Conservation (phyloP, 2,888 invertebrate species). For the Tigriopus californicus region DNA sequence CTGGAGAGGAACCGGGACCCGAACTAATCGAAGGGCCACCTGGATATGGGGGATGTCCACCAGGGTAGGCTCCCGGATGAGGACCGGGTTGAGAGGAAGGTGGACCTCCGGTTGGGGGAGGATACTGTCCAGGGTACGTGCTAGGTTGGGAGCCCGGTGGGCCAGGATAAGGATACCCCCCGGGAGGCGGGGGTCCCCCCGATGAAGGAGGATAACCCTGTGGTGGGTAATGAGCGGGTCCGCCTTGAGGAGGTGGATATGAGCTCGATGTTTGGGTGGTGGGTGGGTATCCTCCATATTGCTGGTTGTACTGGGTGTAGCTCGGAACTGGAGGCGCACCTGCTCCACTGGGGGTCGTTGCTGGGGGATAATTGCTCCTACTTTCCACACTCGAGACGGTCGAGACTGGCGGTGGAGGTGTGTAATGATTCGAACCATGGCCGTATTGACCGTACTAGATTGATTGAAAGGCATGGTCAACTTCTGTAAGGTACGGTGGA, state of each 20-base stretch:
- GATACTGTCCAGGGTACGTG: slow-evolving; percentile 26
- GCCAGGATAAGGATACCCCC: slow-evolving; percentile 16
- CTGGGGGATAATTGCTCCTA: too few relatives aligned
- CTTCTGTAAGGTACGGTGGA: too few relatives aligned
- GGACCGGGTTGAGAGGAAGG: slow-evolving; percentile 25
- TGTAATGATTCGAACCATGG: neutral
- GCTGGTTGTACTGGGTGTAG: too few relatives aligned
- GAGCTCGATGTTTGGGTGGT: neutral
- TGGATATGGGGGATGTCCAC: too few relatives aligned
- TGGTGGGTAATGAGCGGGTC: neutral
- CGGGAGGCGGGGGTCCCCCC: slow-evolving; percentile 12
- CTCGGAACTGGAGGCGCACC: too few relatives aligned
- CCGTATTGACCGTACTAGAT: neutral
- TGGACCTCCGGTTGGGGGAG: slow-evolving; percentile 39
- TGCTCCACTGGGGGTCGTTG: too few relatives aligned
- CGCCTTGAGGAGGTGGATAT: neutral
- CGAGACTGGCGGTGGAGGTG: neutral
- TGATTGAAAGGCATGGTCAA: too few relatives aligned
- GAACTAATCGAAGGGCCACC: too few relatives aligned
- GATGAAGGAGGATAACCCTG: neutral
- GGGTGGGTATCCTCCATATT: neutral
- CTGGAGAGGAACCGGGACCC: too few relatives aligned
- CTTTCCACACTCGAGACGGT: too few relatives aligned
- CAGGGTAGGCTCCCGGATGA: too few relatives aligned
- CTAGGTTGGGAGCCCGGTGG: slow-evolving; percentile 43